These are phyloP conservation scores for Mirza zaza DNA, from an alignment of 2,113 vertebrate species.

Conservation along the genomic window DNA sequence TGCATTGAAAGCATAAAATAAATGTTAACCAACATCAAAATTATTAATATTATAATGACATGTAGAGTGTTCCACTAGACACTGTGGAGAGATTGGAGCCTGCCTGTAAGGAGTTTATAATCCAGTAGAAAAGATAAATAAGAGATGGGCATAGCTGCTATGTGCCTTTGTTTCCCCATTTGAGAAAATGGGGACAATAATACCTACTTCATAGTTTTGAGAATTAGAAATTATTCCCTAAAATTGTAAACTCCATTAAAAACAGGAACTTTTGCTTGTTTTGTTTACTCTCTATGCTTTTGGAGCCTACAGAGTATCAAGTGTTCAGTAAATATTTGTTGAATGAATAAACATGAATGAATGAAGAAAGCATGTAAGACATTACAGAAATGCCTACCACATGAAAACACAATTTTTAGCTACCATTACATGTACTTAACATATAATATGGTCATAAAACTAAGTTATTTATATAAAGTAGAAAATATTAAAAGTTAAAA, in stretches of 20 bases:
- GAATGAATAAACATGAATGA: neutral
- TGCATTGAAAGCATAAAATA: neutral
- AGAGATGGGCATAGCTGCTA: neutral
- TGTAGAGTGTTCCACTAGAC: neutral
- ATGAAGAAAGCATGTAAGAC: neutral
- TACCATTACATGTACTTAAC: neutral
- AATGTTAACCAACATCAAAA: neutral
- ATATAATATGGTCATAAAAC: neutral
- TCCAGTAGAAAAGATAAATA: neutral
- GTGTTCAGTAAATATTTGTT: neutral
- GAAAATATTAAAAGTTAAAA: neutral
- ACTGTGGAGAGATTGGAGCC: neutral
- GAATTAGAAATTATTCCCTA: neutral
- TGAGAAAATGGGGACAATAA: neutral
- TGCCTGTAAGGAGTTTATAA: neutral
- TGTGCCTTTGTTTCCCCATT: neutral
- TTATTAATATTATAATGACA: neutral
- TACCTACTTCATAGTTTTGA: neutral
- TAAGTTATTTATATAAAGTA: neutral
- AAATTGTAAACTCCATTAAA: neutral
- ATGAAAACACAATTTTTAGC: neutral
- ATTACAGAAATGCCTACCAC: neutral
- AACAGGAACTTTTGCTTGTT: neutral
- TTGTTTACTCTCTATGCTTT: neutral
- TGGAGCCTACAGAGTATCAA: neutral